These are phyloP conservation scores for Acanthopleura granulata DNA, from an alignment of 2,888 invertebrate genomes.

Conservation along the genomic window DNA sequence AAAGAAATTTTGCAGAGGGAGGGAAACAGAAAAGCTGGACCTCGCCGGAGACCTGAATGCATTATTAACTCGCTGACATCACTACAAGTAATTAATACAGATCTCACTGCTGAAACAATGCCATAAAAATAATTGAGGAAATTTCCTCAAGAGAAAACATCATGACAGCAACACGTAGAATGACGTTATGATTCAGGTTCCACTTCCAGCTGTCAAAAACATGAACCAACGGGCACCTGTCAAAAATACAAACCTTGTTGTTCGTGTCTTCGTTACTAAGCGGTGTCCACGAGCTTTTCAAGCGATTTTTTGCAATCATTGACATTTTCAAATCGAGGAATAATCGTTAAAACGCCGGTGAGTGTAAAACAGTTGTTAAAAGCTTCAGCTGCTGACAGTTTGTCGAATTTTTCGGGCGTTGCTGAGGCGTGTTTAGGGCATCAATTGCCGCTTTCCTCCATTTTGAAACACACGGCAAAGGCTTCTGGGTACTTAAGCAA, in stretches of 20 bases:
- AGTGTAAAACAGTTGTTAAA: not conserved
- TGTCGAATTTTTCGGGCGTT: not conserved
- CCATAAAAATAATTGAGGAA: no score
- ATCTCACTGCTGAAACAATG: no score
- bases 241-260: slow-evolving; percentile 50
- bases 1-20: no score
- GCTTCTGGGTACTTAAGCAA: not conserved
- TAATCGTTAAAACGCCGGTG: not conserved
- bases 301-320: slow-evolving; percentile 60
- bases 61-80: no score
- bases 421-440: not conserved
- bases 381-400: not conserved
- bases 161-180: no score
- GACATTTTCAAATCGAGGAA: slow-evolving; percentile 44
- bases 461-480: not conserved
- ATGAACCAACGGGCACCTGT: slow-evolving; percentile 34
- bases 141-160: no score
- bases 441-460: not conserved
- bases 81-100: no score
- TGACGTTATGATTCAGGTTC: not conserved
- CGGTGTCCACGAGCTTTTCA: slow-evolving; percentile 67
- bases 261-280: slow-evolving; percentile 64
- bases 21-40: no score
- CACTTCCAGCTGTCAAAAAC: slow-evolving; percentile 16
- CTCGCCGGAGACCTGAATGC: no score